Base-by-base conservation (phyloP, 2,797 vertebrate genomes). In the Typhlichthys subterraneus region DNA sequence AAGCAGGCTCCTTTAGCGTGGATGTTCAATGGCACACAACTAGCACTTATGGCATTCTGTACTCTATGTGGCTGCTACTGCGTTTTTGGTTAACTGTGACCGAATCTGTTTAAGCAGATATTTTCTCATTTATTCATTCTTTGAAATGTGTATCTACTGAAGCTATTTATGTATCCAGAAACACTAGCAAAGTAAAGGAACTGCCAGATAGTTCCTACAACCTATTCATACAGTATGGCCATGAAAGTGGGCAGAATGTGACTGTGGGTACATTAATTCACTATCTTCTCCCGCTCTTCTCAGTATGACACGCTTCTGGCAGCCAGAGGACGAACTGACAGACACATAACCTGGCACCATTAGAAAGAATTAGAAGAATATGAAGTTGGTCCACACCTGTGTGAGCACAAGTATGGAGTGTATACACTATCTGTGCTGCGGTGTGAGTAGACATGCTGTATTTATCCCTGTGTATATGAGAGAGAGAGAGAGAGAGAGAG, bases 331-430 rank as follows among this genome's bases (percentile, higher is more conserved):
- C 12, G 57, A 74, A 70, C 76, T 79, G 79, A 80, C 80, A 73
- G 65, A 72, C 58, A 45, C 69, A 48, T 57, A 65, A 77, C 67
- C 62, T 81, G 79, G 76, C 80, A 83, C 19, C 58, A 29, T 64
- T 61, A 68, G 59, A 85, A 82, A 77, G 72, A 67, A 46, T 12
- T 50, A 71, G 67, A 48, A 68, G 61, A 51, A 65, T 19, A 56
- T 61, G 69, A 85, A 74, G 73, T 76, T 59, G 63, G 72, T 81
- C 74, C 42, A 47, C 85, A 85, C 66, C 81, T 79, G 65, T 74
- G 58, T 79, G 75, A 69, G 69, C 60, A 69, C 52, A 67, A 52
- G 57, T 65, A 78, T 62, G 81, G 72, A 75, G 48, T 31, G 52
- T 38, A 38, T 8, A 38, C 5, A 6, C 5, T 38, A 38, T 38